A percentile compares a stretch with the other conserved stretches of the same genome.
Evolutionary conservation across 2,888 invertebrate genomes (phyloP).

Genomic region (Rhagophthalmus giganteus): DNA sequence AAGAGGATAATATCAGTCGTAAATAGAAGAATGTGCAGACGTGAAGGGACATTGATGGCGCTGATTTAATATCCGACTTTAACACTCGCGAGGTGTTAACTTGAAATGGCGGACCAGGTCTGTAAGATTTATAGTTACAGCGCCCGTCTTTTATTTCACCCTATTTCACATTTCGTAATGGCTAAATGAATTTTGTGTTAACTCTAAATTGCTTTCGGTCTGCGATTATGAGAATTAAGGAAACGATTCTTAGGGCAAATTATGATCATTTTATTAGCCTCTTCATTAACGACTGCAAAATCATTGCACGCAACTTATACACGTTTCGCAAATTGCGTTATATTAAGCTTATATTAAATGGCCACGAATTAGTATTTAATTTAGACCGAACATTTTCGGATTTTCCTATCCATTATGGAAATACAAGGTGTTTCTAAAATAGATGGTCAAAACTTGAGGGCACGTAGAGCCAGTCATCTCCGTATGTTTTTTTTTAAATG

Average conservation of each 20-base stretch:
- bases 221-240: background rate
- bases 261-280: too few species aligned
- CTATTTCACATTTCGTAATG: conserved; percentile 8
- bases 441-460: too few species aligned
- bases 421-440: too few species aligned
- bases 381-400: too few species aligned
- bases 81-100: conserved; percentile 11
- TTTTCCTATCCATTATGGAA: too few species aligned
- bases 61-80: conserved; percentile 24
- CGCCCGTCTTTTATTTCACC: conserved; percentile 7
- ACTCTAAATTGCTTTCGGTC: background rate
- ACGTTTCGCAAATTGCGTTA: too few species aligned
- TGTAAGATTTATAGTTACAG: conserved; percentile 12
- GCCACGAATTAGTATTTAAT: too few species aligned
- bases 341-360: too few species aligned
- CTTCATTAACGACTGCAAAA: too few species aligned
- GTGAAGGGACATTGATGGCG: conserved; percentile 20
- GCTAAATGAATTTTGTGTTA: conserved; percentile 7
- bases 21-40: conserved; percentile 24
- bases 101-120: conserved; percentile 8
- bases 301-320: too few species aligned
- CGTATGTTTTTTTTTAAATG: too few species aligned
- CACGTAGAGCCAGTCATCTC: too few species aligned
- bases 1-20: conserved; percentile 16
- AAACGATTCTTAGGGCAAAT: background rate